Base-by-base conservation (phyloP, 2,113 vertebrate genomes). In the Paramisgurnus dabryanus region DNA sequence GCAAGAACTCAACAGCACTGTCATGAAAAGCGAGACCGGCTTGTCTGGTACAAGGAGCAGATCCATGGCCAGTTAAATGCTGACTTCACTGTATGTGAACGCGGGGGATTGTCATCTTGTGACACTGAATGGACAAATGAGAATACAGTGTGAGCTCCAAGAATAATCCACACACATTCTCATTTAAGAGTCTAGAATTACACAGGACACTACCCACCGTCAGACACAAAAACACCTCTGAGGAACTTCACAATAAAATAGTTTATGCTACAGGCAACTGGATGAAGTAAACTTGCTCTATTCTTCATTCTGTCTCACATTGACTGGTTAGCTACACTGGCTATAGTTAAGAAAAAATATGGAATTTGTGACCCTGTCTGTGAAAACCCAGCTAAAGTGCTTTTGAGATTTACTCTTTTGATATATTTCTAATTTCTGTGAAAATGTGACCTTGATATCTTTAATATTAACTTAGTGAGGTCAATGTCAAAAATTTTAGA, bases 71-170 rank as follows among this genome's bases (percentile, higher is more conserved):
- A 85, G 79, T 74, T 75, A 78, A 78, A 5, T 17, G 49, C 78
- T 83, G 84, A 85, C 81, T 78, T 85, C 64, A 83, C 69, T 6
- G 4, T 53, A 34, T 67, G 57, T 18, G 58, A 82, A 57, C 17
- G 49, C 55, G 76, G 50, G 4, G 70, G 76, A 67, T 72, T 47
- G 18, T 49, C 58, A 71, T 68, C 77, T 61, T 72, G 67, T 22
- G 43, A 71, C 73, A 67, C 43, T 67, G 7, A 75, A 43, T 39
- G 66, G 27, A 50, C 69, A 61, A 47, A 10, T 7, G 10, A 74
- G 75, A 74, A 79, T 70, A 58, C 47, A 71, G 57, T 58, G 61
- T 50, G 22, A 18, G 11, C 69, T 80, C 79, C 69, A 53, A 80
- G 68, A 85, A 80, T 75, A 81, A 80, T 77, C 47, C 74, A 67